These are phyloP conservation scores for Ophthalmolycus amberensis DNA, from an alignment of 2,113 vertebrate genomes.

Conservation along the genomic window DNA sequence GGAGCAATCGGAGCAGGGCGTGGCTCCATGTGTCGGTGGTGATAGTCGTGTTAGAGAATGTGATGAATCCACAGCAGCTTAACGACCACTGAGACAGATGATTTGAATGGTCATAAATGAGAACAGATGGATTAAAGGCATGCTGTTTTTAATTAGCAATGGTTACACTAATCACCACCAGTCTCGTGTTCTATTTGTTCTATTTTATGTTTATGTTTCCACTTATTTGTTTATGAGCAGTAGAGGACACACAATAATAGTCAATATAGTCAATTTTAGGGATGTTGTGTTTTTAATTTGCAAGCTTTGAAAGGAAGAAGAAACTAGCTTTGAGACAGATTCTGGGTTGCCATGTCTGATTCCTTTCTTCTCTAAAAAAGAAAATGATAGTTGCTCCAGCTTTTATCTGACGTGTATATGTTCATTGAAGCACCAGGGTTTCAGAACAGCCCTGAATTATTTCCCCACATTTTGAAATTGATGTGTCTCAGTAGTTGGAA, in stretches of 20 bases:
- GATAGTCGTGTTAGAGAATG: slow-evolving; percentile 25
- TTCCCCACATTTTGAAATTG: slow-evolving; percentile 14
- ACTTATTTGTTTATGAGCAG: neutral
- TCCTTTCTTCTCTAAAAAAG: slow-evolving; percentile 10
- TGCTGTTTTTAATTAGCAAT: slow-evolving; percentile 19
- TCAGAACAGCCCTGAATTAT: slow-evolving; percentile 2
- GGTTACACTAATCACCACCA: slow-evolving; percentile 26
- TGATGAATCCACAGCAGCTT: slow-evolving; percentile 41
- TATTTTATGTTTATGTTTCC: slow-evolving; percentile 1
- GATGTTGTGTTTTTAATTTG: slow-evolving; percentile 1
- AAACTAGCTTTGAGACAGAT: slow-evolving; percentile 4
- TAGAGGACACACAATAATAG: neutral
- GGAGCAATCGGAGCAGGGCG: slow-evolving; percentile 64
- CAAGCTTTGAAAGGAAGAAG: neutral
- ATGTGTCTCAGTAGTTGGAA: neutral
- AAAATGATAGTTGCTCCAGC: neutral
- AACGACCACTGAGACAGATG: slow-evolving; percentile 34
- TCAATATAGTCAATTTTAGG: neutral
- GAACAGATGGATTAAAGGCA: slow-evolving; percentile 46
- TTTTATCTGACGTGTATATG: slow-evolving; percentile 4
- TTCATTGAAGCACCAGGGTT: slow-evolving; percentile 5
- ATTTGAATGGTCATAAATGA: slow-evolving; percentile 46
- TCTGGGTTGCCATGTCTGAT: neutral
- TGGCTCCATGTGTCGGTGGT: slow-evolving; percentile 21
- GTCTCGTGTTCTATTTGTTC: neutral